Conservation (phyloP, 2,888 invertebrate genomes). For the Kuschelorhynchus macadamiae region DNA sequence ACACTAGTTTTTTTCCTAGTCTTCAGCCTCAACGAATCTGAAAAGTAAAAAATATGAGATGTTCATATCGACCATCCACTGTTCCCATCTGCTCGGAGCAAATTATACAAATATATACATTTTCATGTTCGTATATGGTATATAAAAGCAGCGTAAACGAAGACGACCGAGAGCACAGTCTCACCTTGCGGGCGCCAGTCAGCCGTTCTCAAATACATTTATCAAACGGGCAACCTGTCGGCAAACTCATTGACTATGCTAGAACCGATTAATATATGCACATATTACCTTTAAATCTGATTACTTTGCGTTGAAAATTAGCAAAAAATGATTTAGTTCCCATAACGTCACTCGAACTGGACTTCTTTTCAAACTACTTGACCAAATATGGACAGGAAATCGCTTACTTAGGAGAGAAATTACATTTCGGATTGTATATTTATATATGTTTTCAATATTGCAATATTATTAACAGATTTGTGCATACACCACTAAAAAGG, state of each 20-base stretch:
- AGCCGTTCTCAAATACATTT: slow-evolving; percentile 64
- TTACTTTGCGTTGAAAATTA: slow-evolving; percentile 38
- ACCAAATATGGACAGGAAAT: neutral
- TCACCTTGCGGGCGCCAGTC: slow-evolving; percentile 65
- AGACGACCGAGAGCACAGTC: slow-evolving; percentile 55
- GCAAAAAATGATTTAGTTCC: slow-evolving; percentile 2
- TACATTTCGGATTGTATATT: no score
- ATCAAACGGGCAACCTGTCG: slow-evolving; percentile 61
- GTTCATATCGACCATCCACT: no score
- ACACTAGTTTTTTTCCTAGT: no score
- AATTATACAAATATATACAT: neutral
- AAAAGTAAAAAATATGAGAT: neutral
- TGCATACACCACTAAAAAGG: no score
- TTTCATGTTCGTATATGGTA: slow-evolving; percentile 22
- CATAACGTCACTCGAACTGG: neutral
- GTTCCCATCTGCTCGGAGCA: neutral
- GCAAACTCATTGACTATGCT: slow-evolving; percentile 63
- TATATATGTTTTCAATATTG: no score
- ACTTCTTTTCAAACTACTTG: neutral
- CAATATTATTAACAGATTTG: no score
- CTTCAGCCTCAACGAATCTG: no score
- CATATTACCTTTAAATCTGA: slow-evolving; percentile 52
- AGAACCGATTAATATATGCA: slow-evolving; percentile 56
- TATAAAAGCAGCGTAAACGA: slow-evolving; percentile 33
- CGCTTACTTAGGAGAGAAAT: neutral